Evolutionary conservation across 2,888 invertebrate species (phyloP), one percentile per base, ranked within the genome.

Genomic region (Schizaphis graminum): DNA sequence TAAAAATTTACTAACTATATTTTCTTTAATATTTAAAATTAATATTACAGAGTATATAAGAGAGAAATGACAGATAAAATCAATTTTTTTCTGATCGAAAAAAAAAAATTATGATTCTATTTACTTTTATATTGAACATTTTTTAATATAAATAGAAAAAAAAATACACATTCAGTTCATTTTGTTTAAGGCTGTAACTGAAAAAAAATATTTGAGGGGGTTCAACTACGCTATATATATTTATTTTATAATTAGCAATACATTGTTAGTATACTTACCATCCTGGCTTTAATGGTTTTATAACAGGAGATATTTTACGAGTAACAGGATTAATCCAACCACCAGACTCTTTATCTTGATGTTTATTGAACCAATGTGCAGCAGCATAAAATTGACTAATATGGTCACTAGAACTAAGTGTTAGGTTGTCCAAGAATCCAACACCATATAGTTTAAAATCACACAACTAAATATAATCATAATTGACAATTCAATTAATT

Each of bases 261-360:
- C 3, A 26, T 49, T n/a, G 28, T 88, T 57, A 41, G 44, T 93
- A 16, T 53, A 95, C 96, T 95, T 95, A 97, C 99, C 99, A 99
- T 94, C 99, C 99, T 3, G 98, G 97, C 95, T 97, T 96, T 90
- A 99, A 97, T 95, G 98, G 97, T 16, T 97, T 97, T 96, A 98
- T 97, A 49, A 98, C 97, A 89, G 97, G 96, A 2, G 97, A 97
- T 95, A 97, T 97, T 96, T 97, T 97, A 95, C 99, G 96, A 94
- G 97, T 97, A 90, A 99, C 99, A 92, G 98, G 98, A 95, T 99
- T 98, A 90, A 98, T 97, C 99, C 99, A 99, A 95, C 99, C 99
- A 89, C 99, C 99, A 44, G 97, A 97, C 95, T 97, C 97, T 92
- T 96, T 96, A 95, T 99, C 98, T 96, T 99, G 99, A 96, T 98